Evolutionary conservation across 2,113 vertebrate species (phyloP).

Genomic region (Pica pica): DNA sequence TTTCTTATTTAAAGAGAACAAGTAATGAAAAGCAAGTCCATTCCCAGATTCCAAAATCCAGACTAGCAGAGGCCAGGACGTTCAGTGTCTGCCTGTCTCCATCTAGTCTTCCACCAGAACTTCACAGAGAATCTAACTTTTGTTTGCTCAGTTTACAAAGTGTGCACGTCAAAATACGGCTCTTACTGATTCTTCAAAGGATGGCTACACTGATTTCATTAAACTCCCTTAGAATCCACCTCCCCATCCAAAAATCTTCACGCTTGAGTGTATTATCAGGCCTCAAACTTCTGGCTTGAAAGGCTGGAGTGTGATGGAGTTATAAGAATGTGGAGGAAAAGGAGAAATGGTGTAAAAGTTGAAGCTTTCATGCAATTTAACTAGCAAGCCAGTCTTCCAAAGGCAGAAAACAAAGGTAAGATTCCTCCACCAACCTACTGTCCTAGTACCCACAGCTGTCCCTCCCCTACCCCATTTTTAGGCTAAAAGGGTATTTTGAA

Average conservation of each 20-base stretch:
- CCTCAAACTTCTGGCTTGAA: constrained; percentile 4
- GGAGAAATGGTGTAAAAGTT: neutral
- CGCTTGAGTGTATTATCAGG: neutral
- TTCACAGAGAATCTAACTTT: neutral
- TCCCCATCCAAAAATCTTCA: neutral
- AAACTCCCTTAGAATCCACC: neutral
- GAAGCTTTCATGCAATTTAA: constrained; percentile 57
- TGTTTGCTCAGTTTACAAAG: neutral
- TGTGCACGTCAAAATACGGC: neutral
- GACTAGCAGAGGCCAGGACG: neutral
- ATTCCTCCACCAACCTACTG: constrained; percentile 5
- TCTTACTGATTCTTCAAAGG: neutral
- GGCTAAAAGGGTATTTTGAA: neutral
- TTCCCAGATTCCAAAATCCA: neutral
- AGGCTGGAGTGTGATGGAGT: neutral
- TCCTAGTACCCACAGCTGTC: neutral
- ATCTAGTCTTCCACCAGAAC: neutral
- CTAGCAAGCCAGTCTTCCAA: constrained; percentile 40
- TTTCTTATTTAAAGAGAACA: neutral
- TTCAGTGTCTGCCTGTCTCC: neutral
- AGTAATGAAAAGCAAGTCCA: neutral
- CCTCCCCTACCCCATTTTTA: neutral
- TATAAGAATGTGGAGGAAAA: neutral
- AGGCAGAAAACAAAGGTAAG: constrained; percentile 34
- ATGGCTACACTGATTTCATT: neutral